Percentiles rank a stretch among this genome's conserved stretches.
These are phyloP conservation scores for Hyles vespertilio DNA, from an alignment of 1,140 invertebrate species.

Conservation along the genomic window DNA sequence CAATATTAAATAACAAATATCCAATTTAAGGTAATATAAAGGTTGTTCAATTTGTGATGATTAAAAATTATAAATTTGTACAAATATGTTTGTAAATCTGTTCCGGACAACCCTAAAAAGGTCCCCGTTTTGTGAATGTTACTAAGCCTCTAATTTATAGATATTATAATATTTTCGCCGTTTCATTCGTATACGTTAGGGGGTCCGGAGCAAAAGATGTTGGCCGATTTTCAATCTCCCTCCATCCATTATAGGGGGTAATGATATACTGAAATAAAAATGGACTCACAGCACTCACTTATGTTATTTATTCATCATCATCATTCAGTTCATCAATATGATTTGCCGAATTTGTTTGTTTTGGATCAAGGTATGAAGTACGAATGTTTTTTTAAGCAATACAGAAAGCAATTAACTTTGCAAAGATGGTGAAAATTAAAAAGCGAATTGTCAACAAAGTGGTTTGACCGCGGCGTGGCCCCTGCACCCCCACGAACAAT, in stretches of 20 bases:
- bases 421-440: constrained; percentile 48
- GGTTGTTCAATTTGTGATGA: no score
- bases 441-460: constrained; percentile 55
- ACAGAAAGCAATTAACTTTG: constrained; percentile 17
- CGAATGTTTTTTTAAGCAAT: neutral
- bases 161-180: constrained; percentile 35
- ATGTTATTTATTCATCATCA: no score
- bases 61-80: no score
- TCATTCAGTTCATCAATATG: no score
- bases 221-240: constrained; percentile 13
- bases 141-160: constrained; percentile 48
- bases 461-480: constrained; percentile 27
- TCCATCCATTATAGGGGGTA: constrained; percentile 22
- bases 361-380: neutral
- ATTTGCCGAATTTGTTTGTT: no score
- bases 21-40: no score
- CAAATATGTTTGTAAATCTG: no score
- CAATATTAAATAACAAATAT: no score
- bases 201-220: constrained; percentile 11
- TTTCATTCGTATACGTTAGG: constrained; percentile 44
- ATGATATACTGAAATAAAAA: constrained; percentile 28
- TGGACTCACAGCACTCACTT: neutral
- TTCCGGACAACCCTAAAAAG: constrained; percentile 21
- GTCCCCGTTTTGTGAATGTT: constrained; percentile 35
- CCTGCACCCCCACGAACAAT: constrained; percentile 11